Conservation (phyloP, 2,797 vertebrate genomes). For the Takifugu ocellatus region DNA sequence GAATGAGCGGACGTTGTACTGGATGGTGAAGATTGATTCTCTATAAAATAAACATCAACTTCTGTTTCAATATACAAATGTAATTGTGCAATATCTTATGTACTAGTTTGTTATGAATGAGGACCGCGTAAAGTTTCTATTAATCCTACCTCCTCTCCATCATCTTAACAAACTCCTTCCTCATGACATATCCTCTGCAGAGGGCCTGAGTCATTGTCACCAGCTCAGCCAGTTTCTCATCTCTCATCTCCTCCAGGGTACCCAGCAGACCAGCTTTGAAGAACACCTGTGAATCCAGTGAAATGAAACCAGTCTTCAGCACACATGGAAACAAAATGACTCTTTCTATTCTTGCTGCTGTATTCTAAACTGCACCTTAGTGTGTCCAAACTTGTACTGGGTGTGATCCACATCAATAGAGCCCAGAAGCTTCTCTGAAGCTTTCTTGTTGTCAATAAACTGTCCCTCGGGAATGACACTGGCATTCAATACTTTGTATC, state of each 20-base stretch:
- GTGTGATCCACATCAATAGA: conserved; percentile 85
- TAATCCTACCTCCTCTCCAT: conserved; percentile 74
- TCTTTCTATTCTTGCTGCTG: background rate
- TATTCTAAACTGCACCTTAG: conserved; percentile 70
- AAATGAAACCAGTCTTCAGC: too few relatives aligned
- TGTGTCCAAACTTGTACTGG: conserved; percentile 87
- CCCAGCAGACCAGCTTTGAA: conserved; percentile 87
- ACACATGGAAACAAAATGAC: too few relatives aligned
- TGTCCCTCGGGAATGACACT: conserved; percentile 86
- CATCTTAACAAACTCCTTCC: conserved; percentile 82
- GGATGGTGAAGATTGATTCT: conserved; percentile 53
- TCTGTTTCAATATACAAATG: conserved; percentile 24
- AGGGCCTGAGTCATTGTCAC: conserved; percentile 82
- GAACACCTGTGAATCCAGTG: conserved; percentile 75
- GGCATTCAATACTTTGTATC: conserved; percentile 85
- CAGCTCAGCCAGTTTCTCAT: conserved; percentile 80
- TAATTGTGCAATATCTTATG: background rate
- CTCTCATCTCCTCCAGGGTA: conserved; percentile 84
- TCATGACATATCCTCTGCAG: conserved; percentile 80
- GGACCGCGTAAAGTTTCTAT: background rate
- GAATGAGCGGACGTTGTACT: conserved; percentile 84
- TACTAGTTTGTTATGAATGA: conserved; percentile 69
- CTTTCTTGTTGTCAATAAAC: conserved; percentile 89
- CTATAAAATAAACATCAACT: conserved; percentile 63
- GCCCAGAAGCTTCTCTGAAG: conserved; percentile 84